Conservation (phyloP, 2,113 vertebrate species). For the Pluvianellus socialis region DNA sequence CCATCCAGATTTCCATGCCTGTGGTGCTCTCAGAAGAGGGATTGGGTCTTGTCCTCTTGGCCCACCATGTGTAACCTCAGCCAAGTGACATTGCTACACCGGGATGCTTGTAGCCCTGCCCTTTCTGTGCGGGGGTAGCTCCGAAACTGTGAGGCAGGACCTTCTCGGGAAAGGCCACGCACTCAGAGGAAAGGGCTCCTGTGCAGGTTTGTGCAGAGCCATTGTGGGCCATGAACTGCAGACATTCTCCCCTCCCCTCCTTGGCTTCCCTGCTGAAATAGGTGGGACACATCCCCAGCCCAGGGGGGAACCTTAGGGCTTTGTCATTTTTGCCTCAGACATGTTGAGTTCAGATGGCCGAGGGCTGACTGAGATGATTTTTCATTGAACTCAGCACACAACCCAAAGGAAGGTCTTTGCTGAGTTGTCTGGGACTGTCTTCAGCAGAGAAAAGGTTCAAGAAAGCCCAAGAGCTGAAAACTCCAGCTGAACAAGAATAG, state of each 20-base stretch:
- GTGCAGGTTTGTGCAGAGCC: not conserved
- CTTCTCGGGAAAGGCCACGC: not conserved
- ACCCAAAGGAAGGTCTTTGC: not conserved
- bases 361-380: not conserved
- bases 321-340: not conserved
- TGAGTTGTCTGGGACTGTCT: not conserved
- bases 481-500: not conserved
- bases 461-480: not conserved
- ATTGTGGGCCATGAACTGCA: not conserved
- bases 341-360: not conserved
- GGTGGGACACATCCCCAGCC: fast-evolving
- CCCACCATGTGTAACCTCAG: not conserved
- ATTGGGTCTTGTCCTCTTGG: not conserved
- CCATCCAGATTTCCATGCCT: not conserved
- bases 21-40: not conserved
- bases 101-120: not conserved
- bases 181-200: not conserved
- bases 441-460: not conserved
- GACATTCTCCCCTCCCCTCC: fast-evolving
- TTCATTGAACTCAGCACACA: not conserved
- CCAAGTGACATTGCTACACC: not conserved
- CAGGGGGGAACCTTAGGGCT: not conserved
- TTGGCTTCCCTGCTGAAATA: not conserved
- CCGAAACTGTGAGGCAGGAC: not conserved
- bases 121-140: not conserved